phyloP scores from a whole-genome alignment of 2,888 invertebrate genomes.

The Eupsilia transversa region DNA sequence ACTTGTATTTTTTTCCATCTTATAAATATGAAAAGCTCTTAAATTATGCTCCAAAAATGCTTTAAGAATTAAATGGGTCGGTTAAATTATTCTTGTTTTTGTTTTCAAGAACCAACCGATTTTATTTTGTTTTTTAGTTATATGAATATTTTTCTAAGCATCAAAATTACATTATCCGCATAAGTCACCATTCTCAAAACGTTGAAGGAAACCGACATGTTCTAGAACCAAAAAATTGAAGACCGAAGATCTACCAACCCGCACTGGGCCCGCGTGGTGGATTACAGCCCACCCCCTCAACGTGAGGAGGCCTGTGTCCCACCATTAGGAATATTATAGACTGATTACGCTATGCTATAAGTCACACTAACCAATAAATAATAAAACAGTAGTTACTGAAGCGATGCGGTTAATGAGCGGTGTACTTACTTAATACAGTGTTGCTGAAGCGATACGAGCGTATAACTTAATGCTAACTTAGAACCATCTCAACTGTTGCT shows the following conservation, averaged over 20 bases:
- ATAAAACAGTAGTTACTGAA: conserved; percentile 29
- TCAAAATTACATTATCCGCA: not conserved
- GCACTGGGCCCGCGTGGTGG: too few species aligned
- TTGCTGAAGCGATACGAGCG: conserved; percentile 28
- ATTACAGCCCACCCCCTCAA: too few species aligned
- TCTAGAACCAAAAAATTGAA: too few species aligned
- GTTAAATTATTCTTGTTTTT: too few species aligned
- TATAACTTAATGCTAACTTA: conserved; percentile 36
- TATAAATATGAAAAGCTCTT: not conserved
- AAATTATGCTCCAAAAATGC: not conserved
- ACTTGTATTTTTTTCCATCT: not conserved
- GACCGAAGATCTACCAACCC: too few species aligned
- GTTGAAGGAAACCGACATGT: too few species aligned
- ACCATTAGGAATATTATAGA: too few species aligned
- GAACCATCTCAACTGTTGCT: conserved; percentile 7
- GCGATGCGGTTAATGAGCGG: conserved; percentile 55
- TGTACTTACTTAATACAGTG: conserved; percentile 38
- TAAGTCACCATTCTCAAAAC: conserved; percentile 1
- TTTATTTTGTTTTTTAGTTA: too few species aligned
- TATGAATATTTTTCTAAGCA: not conserved
- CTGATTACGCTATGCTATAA: too few species aligned
- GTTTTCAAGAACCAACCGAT: too few species aligned
- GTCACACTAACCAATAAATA: conserved; percentile 12
- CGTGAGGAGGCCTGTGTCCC: too few species aligned
- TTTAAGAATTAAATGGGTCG: not conserved